phyloP scores from a whole-genome alignment of 2,797 vertebrate species.

The Enteromius afrohamiltoni region DNA sequence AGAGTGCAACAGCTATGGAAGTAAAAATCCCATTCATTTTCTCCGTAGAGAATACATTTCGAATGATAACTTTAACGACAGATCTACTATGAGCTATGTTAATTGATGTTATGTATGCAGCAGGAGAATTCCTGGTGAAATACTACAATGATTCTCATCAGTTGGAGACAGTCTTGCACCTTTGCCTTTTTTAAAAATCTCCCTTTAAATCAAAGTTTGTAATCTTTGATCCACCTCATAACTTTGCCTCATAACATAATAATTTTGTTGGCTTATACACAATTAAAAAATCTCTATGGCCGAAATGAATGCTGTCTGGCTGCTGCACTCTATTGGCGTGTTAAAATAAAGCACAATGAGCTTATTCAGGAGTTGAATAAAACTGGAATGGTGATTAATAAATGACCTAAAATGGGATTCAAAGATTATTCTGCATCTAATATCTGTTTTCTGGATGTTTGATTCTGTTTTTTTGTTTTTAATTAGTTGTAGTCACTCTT shows the following conservation, averaged over 20 bases:
- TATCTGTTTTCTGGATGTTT: constrained; percentile 45
- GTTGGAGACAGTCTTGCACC: background rate
- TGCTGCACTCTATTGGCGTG: background rate
- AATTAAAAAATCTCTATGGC: background rate
- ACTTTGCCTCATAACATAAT: background rate
- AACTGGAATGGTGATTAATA: background rate
- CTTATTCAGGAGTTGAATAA: background rate
- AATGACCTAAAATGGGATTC: background rate
- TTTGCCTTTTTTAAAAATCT: background rate
- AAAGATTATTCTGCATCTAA: constrained; percentile 30
- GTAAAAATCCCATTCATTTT: background rate
- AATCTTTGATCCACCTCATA: background rate
- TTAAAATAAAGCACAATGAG: background rate
- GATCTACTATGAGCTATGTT: background rate
- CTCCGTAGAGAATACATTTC: background rate
- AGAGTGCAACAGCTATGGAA: background rate
- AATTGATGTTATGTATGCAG: background rate
- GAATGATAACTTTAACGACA: background rate
- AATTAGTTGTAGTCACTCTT: constrained; percentile 49
- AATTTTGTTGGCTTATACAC: background rate
- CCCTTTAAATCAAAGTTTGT: background rate
- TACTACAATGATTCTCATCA: background rate
- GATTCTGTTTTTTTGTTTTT: constrained; percentile 37
- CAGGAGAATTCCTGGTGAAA: background rate
- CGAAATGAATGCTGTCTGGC: background rate